Percentiles rank a stretch among this genome's conserved stretches.
These are phyloP conservation scores for Aegithalos caudatus DNA, from an alignment of 2,113 vertebrate species.

Conservation along the genomic window DNA sequence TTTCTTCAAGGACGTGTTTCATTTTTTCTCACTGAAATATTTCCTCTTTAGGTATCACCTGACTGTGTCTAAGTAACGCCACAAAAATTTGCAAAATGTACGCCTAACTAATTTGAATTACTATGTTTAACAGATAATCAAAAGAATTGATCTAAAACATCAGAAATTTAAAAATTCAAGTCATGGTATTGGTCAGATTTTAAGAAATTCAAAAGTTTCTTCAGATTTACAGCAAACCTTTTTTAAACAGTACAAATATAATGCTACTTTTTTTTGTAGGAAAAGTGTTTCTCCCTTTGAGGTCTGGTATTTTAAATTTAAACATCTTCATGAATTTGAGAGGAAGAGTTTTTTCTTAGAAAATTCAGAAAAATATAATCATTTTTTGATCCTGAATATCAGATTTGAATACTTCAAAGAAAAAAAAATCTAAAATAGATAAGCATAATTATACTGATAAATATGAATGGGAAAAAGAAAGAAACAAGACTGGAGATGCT, in stretches of 20 bases:
- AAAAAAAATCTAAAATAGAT: not conserved
- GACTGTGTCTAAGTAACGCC: not conserved
- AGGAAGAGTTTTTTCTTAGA: not conserved
- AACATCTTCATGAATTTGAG: not conserved
- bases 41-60: not conserved
- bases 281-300: not conserved
- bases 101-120: not conserved
- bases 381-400: not conserved
- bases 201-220: not conserved
- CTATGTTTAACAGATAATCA: not conserved
- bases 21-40: not conserved
- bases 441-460: not conserved
- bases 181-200: not conserved
- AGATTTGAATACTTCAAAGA: not conserved
- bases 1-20: not conserved
- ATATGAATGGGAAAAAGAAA: not conserved
- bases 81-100: not conserved
- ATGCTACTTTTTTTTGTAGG: not conserved
- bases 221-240: not conserved
- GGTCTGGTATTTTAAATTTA: not conserved
- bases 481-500: not conserved
- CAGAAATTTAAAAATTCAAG: not conserved
- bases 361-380: not conserved
- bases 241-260: not conserved
- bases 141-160: not conserved